Percentiles rank a stretch among this genome's conserved stretches.
phyloP scores from a whole-genome alignment of 2,797 vertebrate genomes.

The Pseudochirops corinnae region DNA sequence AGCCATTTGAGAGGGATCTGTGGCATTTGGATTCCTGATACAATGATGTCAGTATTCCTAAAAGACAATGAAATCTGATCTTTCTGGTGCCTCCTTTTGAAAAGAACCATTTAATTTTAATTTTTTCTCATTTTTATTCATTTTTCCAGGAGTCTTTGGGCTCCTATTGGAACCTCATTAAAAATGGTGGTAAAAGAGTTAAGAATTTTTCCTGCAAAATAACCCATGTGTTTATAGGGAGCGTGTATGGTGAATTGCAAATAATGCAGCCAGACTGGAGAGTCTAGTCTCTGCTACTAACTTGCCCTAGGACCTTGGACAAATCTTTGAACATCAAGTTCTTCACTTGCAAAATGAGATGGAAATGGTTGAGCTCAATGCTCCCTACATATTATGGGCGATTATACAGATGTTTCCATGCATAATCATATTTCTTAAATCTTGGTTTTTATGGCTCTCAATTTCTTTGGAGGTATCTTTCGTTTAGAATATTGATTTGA shows the following conservation, averaged over 20 bases:
- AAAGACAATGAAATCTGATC: conserved; percentile 73
- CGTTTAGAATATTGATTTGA: background rate
- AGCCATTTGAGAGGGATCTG: conserved; percentile 46
- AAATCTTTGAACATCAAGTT: background rate
- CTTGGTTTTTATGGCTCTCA: background rate
- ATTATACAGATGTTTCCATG: background rate
- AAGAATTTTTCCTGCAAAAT: conserved; percentile 36
- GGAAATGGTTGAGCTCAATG: background rate
- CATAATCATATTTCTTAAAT: background rate
- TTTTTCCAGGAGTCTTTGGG: conserved; percentile 49
- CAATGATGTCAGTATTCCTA: conserved; percentile 69
- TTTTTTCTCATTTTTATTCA: conserved; percentile 62
- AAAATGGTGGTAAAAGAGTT: conserved; percentile 48
- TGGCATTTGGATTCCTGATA: conserved; percentile 76
- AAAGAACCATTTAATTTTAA: background rate
- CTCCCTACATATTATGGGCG: background rate
- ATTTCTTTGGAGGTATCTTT: background rate
- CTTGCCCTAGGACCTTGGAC: background rate
- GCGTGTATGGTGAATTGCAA: background rate
- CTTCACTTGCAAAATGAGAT: background rate
- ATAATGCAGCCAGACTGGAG: background rate
- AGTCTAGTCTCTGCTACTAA: background rate
- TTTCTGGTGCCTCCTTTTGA: conserved; percentile 27
- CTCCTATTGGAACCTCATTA: conserved; percentile 21
- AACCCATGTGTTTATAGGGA: background rate